These are phyloP conservation scores for Uloborus plumipes DNA, from an alignment of 2,888 invertebrate species.

Conservation along the genomic window DNA sequence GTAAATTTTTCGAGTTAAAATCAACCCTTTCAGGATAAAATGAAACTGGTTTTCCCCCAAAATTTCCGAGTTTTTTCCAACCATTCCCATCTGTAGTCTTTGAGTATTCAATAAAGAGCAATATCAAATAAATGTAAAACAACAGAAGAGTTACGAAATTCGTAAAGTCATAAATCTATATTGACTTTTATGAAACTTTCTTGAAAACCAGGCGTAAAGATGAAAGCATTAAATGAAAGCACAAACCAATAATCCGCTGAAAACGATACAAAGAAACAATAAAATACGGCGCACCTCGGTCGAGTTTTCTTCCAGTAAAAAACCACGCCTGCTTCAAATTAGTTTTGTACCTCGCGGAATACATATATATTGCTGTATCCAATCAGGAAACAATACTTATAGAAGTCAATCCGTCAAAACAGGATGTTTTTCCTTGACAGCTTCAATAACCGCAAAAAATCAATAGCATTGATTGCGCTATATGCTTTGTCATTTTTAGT, in stretches of 20 bases:
- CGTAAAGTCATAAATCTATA: too few relatives aligned
- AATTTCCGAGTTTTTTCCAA: too few relatives aligned
- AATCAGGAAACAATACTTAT: conserved; percentile 59
- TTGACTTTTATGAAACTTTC: too few relatives aligned
- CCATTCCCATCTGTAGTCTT: too few relatives aligned
- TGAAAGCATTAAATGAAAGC: too few relatives aligned
- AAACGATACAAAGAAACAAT: conserved; percentile 20
- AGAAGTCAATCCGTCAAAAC: conserved; percentile 59
- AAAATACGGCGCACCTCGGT: conserved; percentile 16
- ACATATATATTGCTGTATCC: conserved; percentile 39
- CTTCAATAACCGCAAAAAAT: conserved; percentile 54
- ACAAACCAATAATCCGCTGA: conserved; percentile 15
- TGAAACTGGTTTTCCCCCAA: too few relatives aligned
- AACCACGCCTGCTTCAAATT: conserved; percentile 33
- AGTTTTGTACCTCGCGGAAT: conserved; percentile 19
- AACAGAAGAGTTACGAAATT: too few relatives aligned
- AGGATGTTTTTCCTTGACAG: conserved; percentile 55
- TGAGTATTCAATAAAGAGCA: too few relatives aligned
- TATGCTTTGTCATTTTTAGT: conserved; percentile 24
- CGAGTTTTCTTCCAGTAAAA: conserved; percentile 16
- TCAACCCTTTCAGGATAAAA: too few relatives aligned
- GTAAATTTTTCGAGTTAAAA: too few relatives aligned
- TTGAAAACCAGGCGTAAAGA: not conserved
- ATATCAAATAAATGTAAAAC: too few relatives aligned
- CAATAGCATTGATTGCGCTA: conserved; percentile 45